Percentiles rank a stretch among this genome's conserved stretches.
Conservation (phyloP, 2,888 invertebrate species). For the Galerucella calmariensis region DNA sequence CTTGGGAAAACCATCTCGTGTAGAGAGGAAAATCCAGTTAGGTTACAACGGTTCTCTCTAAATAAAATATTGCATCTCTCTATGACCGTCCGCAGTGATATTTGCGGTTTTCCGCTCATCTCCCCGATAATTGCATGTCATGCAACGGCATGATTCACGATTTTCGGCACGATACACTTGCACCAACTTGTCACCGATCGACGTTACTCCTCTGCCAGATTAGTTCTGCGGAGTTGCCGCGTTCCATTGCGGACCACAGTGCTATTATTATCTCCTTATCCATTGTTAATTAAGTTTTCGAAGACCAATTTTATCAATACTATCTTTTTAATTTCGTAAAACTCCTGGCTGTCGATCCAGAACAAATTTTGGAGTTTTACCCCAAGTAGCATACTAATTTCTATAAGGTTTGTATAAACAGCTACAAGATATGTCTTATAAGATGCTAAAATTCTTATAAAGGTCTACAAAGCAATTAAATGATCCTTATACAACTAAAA, state of each 20-base stretch:
- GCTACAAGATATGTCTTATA: too few relatives aligned
- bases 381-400: too few relatives aligned
- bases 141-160: constrained; percentile 40
- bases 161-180: constrained; percentile 32
- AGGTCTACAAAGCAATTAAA: too few relatives aligned
- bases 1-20: not conserved
- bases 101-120: constrained; percentile 44
- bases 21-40: not conserved
- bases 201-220: not conserved
- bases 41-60: not conserved
- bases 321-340: too few relatives aligned
- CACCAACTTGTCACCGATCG: constrained; percentile 13
- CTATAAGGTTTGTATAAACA: too few relatives aligned
- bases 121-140: constrained; percentile 41
- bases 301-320: too few relatives aligned
- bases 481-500: too few relatives aligned
- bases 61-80: not conserved
- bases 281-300: too few relatives aligned
- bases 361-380: too few relatives aligned
- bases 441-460: too few relatives aligned
- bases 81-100: constrained; percentile 36
- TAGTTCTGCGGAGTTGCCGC: not conserved
- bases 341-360: too few relatives aligned
- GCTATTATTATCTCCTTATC: not conserved
- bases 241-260: not conserved